Evolutionary conservation across 2,797 vertebrate genomes (phyloP).

Genomic region (Artibeus jamaicensis): DNA sequence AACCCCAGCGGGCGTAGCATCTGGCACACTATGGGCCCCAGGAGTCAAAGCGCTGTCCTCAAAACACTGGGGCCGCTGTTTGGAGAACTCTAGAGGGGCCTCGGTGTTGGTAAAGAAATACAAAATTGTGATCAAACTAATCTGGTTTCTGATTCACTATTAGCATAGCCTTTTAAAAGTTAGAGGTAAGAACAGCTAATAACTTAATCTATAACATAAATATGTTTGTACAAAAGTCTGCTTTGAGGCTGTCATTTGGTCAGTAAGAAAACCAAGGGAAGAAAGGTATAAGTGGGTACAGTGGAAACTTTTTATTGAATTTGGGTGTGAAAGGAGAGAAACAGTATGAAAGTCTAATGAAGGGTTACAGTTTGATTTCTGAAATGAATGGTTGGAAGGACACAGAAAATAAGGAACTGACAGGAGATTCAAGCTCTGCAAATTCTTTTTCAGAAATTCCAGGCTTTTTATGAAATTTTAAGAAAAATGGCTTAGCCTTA

Average conservation of each 20-base stretch:
- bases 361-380: neutral
- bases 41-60: neutral
- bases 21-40: neutral
- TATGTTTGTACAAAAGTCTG: neutral
- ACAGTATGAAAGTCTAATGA: neutral
- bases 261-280: neutral
- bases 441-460: conserved; percentile 32
- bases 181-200: neutral
- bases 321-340: neutral
- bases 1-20: neutral
- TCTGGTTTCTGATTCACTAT: conserved; percentile 44
- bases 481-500: conserved; percentile 40
- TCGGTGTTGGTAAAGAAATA: conserved; percentile 51
- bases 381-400: neutral
- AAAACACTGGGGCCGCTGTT: neutral
- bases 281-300: neutral
- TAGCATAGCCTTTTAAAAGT: conserved; percentile 55
- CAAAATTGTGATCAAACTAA: conserved; percentile 9
- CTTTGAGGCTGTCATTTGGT: neutral
- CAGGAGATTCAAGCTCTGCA: neutral
- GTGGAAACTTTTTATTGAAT: neutral
- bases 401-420: neutral
- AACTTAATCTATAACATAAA: conserved; percentile 22
- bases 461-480: conserved; percentile 40
- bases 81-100: neutral